These are phyloP conservation scores for Apogon hyalosoma DNA, from an alignment of 2,797 vertebrate species.

Conservation along the genomic window DNA sequence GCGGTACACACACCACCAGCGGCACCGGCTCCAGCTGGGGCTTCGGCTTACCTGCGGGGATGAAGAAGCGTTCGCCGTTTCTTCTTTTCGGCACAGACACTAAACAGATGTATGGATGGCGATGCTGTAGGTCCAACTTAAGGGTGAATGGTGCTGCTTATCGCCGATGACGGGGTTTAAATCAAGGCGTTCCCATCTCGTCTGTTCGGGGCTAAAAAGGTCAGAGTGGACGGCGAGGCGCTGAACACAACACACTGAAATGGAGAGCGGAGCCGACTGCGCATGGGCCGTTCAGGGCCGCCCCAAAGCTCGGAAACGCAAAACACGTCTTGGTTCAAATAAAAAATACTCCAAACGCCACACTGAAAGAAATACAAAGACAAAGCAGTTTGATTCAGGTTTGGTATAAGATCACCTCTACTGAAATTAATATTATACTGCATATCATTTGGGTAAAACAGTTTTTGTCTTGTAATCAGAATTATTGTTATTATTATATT, in stretches of 20 bases:
- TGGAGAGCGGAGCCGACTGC: slow-evolving; percentile 68
- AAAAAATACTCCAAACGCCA: neutral
- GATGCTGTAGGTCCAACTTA: slow-evolving; percentile 5
- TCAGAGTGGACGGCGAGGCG: slow-evolving; percentile 69
- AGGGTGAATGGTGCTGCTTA: slow-evolving; percentile 2
- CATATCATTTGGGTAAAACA: no score
- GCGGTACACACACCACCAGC: slow-evolving; percentile 45
- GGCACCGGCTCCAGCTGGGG: slow-evolving; percentile 34
- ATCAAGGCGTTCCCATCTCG: slow-evolving; percentile 69
- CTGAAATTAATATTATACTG: no score
- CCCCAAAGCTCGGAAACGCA: slow-evolving; percentile 40
- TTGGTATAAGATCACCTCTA: no score
- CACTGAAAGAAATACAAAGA: no score
- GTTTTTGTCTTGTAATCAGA: no score
- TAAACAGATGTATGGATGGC: neutral
- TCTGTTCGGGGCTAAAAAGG: slow-evolving; percentile 56
- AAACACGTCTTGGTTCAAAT: neutral
- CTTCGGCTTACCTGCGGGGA: slow-evolving; percentile 3
- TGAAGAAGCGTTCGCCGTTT: slow-evolving; percentile 76
- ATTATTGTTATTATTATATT: no score
- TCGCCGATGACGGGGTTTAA: slow-evolving; percentile 28
- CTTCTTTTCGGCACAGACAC: slow-evolving; percentile 44
- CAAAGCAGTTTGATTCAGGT: neutral
- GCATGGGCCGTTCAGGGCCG: slow-evolving; percentile 42
- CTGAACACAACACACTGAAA: slow-evolving; percentile 62